A percentile compares a stretch with the other conserved stretches of the same genome.
These are phyloP conservation scores for Pectinophora gossypiella DNA, from an alignment of 1,140 invertebrate genomes.

Conservation along the genomic window DNA sequence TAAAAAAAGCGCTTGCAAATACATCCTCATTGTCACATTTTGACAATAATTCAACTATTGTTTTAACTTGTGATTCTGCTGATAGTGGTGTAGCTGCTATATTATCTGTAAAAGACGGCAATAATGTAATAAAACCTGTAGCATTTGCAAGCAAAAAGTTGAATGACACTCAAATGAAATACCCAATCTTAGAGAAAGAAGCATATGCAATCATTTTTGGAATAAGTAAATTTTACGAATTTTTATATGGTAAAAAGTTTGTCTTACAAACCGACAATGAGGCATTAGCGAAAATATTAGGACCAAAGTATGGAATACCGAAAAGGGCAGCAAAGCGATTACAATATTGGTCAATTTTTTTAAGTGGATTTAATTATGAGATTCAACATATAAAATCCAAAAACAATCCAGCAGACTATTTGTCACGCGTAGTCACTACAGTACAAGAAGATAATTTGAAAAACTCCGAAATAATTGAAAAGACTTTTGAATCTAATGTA, in stretches of 20 bases:
- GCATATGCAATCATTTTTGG: constrained; percentile 25
- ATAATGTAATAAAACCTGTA: constrained; percentile 37
- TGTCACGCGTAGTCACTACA: constrained; percentile 7
- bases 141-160: constrained; percentile 32
- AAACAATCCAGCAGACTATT: constrained; percentile 20
- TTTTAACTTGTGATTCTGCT: constrained; percentile 41
- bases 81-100: constrained; percentile 49
- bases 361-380: constrained; percentile 20
- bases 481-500: constrained; percentile 7
- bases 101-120: constrained; percentile 25
- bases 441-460: neutral
- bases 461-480: constrained; percentile 5
- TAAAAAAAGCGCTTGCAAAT: constrained; percentile 30
- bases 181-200: constrained; percentile 19
- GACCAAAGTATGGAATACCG: constrained; percentile 23
- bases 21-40: constrained; percentile 33
- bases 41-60: constrained; percentile 28
- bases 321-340: constrained; percentile 26
- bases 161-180: constrained; percentile 11
- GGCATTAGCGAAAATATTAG: constrained; percentile 25
- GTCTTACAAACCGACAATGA: constrained; percentile 27
- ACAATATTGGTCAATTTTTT: constrained; percentile 29
- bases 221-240: constrained; percentile 23
- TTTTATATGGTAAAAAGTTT: constrained; percentile 11
- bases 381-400: constrained; percentile 23